Evolutionary conservation across 2,113 vertebrate species (phyloP), one percentile per base, ranked within the genome.

Genomic region (Cephalopterus ornatus): DNA sequence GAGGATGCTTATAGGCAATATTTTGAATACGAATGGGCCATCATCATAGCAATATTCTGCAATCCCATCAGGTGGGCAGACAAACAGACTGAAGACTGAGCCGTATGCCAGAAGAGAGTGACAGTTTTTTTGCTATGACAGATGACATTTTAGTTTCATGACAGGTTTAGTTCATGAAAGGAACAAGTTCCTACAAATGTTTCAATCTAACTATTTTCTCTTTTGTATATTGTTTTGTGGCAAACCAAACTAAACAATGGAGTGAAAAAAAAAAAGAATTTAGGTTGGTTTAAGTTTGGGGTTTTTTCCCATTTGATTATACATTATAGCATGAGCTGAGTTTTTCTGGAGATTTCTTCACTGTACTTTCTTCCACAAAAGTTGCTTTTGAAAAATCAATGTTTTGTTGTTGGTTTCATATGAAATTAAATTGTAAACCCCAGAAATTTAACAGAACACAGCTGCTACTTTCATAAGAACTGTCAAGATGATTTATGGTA

Each of bases 61-160:
- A 72, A 8, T 92, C 30, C 39, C 11, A 50, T 83, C 35, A 76
- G 37, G 33, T 35, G 67, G 56, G 56, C 53, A 92, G n/a, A 73
- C 7, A 71, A 72, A 67, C 18, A 84, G 27, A 73, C 28, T 1
- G 21, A 89, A 93, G 72, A n/a, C n/a, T 33, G 35, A 89, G 22
- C 30, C 18, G 14, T 37, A 77, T 68, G 46, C 49, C 65, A 88
- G 35, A 66, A 78, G 17, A 6, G 9, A 79, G 5, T 47, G 24
- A 65, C 24, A 55, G 12, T 42, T 72, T 90, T 17, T 93, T 88
- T 94, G 12, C n/a, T 63, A 15, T 42, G 44, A 72, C 68, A 89
- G 62, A 28, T 78, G 56, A 71, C 42, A 73, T 86, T 86, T 89
- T 63, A 61, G 7, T 72, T 96, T 94, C 33, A 30, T 49, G 42